Evolutionary conservation across 2,113 vertebrate genomes (phyloP), one percentile per base, ranked within the genome.

Genomic region (Lutjanus erythropterus): DNA sequence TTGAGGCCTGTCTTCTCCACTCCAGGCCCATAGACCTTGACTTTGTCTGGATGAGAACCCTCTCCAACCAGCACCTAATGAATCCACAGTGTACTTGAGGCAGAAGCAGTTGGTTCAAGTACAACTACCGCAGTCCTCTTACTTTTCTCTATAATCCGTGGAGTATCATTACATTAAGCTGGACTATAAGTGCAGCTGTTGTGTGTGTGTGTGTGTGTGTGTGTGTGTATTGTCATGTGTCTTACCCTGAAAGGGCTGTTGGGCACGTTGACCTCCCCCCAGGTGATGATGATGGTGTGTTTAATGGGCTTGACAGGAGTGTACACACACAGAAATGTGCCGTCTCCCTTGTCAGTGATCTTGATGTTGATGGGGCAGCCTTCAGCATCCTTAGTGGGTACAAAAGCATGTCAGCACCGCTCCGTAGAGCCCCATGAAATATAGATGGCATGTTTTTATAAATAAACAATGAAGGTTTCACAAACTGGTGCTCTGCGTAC

Each of bases 1-100:
- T 99, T 99, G 69, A 99, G 95, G 1, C 97, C 97, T 0, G 96
- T 98, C 94, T 98, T 98, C 95, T 98, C 97, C 85, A 98, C 97
- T 0, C 98, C 98, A 0, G 97, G 97, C 42, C 97, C 98, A 0
- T 97, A 97, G 53, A 99, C 97, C 90, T 97, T 97, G 78, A 99
- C 98, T 84, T 83, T 95, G 72, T 96, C 92, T 0, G 98, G 98
- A 87, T 99, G 96, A 90, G 96, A 97, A 70, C 97, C 98, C 89
- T 99, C 98, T 5, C 97, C 97, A 86, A 99, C 96, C 3, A 81
- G 92, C 77, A 99, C 97, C 98, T 99, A 92, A 88, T 0, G 81
- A 89, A 89, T 77, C 85, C 85, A 90, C 72, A 87, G 74, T 66
- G 72, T 33, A 80, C 89, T 91, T 91, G 67, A 92, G 72, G 58